phyloP scores from a whole-genome alignment of 2,113 vertebrate species.

The Connochaetes taurinus region DNA sequence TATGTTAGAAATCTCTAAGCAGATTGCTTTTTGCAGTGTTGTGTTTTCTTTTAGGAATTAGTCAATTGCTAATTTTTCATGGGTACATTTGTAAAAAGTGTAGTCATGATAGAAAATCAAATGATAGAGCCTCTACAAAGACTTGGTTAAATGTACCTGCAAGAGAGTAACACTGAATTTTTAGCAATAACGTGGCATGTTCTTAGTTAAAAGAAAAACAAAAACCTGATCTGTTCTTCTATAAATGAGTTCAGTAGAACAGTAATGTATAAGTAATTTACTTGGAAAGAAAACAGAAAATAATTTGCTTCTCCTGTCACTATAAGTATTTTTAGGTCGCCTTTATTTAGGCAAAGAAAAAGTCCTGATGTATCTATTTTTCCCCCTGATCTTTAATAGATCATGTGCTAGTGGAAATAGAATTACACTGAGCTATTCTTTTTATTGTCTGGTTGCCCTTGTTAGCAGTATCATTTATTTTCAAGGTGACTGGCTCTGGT shows the following conservation, averaged over 20 bases:
- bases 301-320: neutral
- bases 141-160: neutral
- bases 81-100: neutral
- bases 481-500: slow-evolving; percentile 8
- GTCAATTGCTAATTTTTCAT: neutral
- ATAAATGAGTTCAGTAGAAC: neutral
- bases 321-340: neutral
- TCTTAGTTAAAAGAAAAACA: neutral
- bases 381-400: neutral
- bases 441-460: neutral
- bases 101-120: neutral
- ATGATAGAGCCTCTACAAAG: neutral
- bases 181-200: neutral
- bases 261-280: slow-evolving; percentile 4
- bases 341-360: neutral
- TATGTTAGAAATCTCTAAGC: neutral
- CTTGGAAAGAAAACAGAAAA: slow-evolving; percentile 23
- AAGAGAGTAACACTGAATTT: neutral
- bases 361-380: neutral
- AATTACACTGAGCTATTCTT: neutral
- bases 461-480: slow-evolving; percentile 17
- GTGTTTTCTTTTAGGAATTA: neutral
- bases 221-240: neutral
- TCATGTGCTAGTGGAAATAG: neutral
- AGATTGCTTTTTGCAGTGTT: neutral